Percentiles rank a stretch among this genome's conserved stretches.
phyloP scores from a whole-genome alignment of 1,140 invertebrate genomes.

The Acromyrmex heyeri region DNA sequence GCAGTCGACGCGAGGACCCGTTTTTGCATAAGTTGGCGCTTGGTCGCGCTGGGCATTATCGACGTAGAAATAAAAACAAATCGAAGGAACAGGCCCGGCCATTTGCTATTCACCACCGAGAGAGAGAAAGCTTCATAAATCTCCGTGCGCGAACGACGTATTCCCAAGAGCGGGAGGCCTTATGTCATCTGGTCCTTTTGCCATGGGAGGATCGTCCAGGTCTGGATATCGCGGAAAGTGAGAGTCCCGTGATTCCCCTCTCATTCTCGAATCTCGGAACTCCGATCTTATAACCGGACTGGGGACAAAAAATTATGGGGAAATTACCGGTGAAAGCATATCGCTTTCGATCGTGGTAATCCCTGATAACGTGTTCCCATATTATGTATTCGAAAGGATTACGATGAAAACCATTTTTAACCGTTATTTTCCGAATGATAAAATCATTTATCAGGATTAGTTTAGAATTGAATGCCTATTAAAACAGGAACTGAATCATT shows the following conservation, averaged over 20 bases:
- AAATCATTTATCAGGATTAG: background rate
- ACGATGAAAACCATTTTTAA: background rate
- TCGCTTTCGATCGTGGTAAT: constrained; percentile 44
- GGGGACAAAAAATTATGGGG: constrained; percentile 20
- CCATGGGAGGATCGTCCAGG: constrained; percentile 59
- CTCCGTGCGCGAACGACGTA: constrained; percentile 66
- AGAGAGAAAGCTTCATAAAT: constrained; percentile 83
- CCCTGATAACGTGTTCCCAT: constrained; percentile 35
- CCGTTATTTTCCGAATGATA: background rate
- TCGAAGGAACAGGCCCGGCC: constrained; percentile 31
- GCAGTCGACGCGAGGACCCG: constrained; percentile 56
- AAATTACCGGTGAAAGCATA: constrained; percentile 66
- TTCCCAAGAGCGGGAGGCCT: constrained; percentile 63
- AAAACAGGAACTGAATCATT: background rate
- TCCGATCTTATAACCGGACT: constrained; percentile 3
- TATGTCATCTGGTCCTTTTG: constrained; percentile 76
- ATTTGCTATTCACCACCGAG: constrained; percentile 73
- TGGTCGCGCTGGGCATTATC: constrained; percentile 49
- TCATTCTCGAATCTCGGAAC: constrained; percentile 19
- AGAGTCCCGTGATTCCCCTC: constrained; percentile 73
- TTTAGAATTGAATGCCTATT: constrained; percentile 13
- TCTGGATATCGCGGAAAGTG: constrained; percentile 73
- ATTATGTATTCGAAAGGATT: constrained; percentile 45
- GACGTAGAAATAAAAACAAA: constrained; percentile 68
- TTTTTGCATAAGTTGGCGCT: constrained; percentile 60